phyloP scores from a whole-genome alignment of 2,113 vertebrate genomes.

The Cebidichthys violaceus region DNA sequence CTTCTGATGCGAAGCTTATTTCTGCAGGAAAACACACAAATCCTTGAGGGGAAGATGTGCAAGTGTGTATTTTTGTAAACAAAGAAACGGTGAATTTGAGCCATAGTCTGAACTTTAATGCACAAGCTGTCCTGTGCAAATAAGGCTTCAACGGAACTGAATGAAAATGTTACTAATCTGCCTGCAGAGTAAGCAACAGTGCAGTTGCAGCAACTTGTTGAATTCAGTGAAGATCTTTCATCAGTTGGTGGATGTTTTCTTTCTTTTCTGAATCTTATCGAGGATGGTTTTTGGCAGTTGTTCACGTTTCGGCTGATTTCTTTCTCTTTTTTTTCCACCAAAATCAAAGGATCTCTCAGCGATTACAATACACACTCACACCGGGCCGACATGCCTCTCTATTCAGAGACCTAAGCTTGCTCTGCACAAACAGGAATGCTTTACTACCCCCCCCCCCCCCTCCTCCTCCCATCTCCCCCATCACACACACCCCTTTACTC shows the following conservation, averaged over 20 bases:
- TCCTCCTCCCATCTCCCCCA: background rate
- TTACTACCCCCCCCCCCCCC: constrained; percentile 30
- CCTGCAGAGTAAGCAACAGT: no score
- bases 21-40: background rate
- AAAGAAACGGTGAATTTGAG: background rate
- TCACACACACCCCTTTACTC: constrained; percentile 28
- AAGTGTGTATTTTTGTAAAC: background rate
- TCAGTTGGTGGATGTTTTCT: no score
- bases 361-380: constrained; percentile 34
- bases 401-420: constrained; percentile 73
- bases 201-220: no score
- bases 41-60: background rate
- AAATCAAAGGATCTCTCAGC: constrained; percentile 10
- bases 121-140: background rate
- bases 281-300: background rate
- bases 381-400: constrained; percentile 42
- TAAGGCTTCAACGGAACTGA: background rate
- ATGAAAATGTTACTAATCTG: background rate
- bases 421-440: constrained; percentile 72
- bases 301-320: background rate
- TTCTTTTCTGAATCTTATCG: no score
- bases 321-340: background rate
- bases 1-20: background rate
- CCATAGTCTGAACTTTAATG: background rate
- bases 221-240: no score